Evolutionary conservation across 2,888 invertebrate genomes (phyloP).

Genomic region (Eristalis arbustorum): DNA sequence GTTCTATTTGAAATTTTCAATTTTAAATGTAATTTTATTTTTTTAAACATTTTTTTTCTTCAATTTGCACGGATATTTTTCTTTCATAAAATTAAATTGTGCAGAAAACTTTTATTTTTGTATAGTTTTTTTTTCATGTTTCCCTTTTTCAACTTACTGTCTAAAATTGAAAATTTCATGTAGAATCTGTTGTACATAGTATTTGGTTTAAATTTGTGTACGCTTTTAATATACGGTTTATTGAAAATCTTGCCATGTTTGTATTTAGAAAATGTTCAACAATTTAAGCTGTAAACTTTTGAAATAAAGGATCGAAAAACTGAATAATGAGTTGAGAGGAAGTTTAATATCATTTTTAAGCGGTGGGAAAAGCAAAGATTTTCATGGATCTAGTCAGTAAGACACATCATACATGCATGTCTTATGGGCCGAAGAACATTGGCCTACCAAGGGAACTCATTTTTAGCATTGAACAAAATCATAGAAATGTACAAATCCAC

Average conservation of each 20-base stretch:
- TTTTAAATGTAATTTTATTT: conserved; percentile 5
- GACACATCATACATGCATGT: neutral
- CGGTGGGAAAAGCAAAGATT: no score
- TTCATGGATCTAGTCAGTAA: no score
- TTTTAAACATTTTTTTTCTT: neutral
- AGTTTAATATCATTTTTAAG: neutral
- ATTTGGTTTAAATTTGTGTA: conserved; percentile 22
- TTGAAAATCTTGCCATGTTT: conserved; percentile 55
- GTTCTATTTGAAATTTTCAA: conserved; percentile 68
- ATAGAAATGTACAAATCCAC: no score
- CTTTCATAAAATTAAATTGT: conserved; percentile 26
- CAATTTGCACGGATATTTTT: conserved; percentile 53
- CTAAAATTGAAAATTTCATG: conserved; percentile 62
- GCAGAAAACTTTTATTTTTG: conserved; percentile 45
- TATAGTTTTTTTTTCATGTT: neutral
- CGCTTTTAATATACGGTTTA: conserved; percentile 51
- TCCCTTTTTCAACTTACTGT: conserved; percentile 3
- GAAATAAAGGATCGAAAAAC: conserved; percentile 40
- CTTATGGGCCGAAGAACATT: no score
- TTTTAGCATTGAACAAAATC: no score
- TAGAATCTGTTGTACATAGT: conserved; percentile 45
- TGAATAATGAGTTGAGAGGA: neutral
- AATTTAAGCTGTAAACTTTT: neutral
- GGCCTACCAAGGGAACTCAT: no score
- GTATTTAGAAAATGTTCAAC: conserved; percentile 33